These are phyloP conservation scores for Distichodus sexfasciatus DNA, from an alignment of 2,797 vertebrate species.

Conservation along the genomic window DNA sequence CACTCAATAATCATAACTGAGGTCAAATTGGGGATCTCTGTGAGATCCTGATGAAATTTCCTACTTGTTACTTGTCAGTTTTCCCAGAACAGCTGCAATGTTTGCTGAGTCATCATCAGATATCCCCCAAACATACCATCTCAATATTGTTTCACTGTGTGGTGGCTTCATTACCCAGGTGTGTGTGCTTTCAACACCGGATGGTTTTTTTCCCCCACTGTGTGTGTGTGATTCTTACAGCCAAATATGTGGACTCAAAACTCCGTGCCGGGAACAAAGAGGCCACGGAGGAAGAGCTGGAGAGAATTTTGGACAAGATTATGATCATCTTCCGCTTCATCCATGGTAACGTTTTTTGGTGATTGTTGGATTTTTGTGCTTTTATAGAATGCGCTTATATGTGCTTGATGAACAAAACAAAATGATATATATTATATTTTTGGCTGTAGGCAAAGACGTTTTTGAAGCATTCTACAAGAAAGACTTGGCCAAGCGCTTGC, in stretches of 20 bases:
- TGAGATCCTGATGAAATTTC: too few species aligned
- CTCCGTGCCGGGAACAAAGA: slow-evolving; percentile 97
- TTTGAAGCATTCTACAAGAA: slow-evolving; percentile 99
- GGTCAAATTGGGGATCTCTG: too few species aligned
- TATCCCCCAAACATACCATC: too few species aligned
- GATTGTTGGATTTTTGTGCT: background rate
- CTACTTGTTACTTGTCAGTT: too few species aligned
- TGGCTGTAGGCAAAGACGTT: slow-evolving; percentile 87
- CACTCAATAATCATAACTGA: too few species aligned
- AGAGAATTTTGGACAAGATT: slow-evolving; percentile 98
- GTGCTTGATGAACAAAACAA: background rate
- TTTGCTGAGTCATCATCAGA: too few species aligned
- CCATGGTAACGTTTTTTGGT: slow-evolving; percentile 77
- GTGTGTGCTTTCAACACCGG: background rate
- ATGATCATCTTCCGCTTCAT: slow-evolving; percentile 99
- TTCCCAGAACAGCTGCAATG: too few species aligned
- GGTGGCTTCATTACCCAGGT: background rate
- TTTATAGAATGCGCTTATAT: too few species aligned
- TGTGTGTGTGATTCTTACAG: slow-evolving; percentile 64
- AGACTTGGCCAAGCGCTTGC: slow-evolving; percentile 93
- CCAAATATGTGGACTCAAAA: slow-evolving; percentile 98
- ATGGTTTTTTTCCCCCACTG: background rate
- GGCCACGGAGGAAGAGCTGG: slow-evolving; percentile 96
- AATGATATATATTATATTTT: background rate
- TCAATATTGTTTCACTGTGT: too few species aligned